phyloP scores from a whole-genome alignment of 2,888 invertebrate species.

The Himalopsyche kuldschensis region DNA sequence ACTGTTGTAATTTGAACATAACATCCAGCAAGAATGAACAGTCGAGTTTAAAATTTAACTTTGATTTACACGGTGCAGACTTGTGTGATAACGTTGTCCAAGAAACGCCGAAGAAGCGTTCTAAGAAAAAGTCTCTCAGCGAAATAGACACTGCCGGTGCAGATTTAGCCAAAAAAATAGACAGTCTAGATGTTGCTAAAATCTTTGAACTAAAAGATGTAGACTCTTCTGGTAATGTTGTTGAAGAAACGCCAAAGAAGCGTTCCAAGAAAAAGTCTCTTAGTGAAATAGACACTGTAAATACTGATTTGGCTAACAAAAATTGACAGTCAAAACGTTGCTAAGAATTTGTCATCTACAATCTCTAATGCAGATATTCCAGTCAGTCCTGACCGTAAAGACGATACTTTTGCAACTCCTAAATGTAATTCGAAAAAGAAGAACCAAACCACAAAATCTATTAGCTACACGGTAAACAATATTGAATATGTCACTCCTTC shows the following conservation, averaged over 20 bases:
- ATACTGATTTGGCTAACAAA: slow-evolving; percentile 39
- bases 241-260: slow-evolving; percentile 2
- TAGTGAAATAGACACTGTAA: slow-evolving; percentile 41
- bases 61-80: slow-evolving; percentile 56
- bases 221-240: slow-evolving; percentile 48
- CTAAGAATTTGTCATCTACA: neutral
- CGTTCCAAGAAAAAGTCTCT: slow-evolving; percentile 43
- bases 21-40: slow-evolving; percentile 50
- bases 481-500: slow-evolving; percentile 50
- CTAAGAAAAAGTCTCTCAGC: slow-evolving; percentile 43
- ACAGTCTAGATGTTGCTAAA: slow-evolving; percentile 2
- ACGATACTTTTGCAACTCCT: slow-evolving; percentile 53
- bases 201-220: slow-evolving; percentile 56
- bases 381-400: slow-evolving; percentile 19
- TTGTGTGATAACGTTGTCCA: slow-evolving; percentile 45
- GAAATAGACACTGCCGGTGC: too few relatives aligned
- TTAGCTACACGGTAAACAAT: slow-evolving; percentile 51
- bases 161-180: too few relatives aligned
- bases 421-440: slow-evolving; percentile 52
- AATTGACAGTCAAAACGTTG: slow-evolving; percentile 44
- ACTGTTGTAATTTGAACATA: slow-evolving; percentile 57
- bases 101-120: neutral
- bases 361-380: neutral
- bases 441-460: slow-evolving; percentile 42
- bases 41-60: slow-evolving; percentile 47